phyloP scores from a whole-genome alignment of 2,888 invertebrate genomes.

The Alsophila aescularia region DNA sequence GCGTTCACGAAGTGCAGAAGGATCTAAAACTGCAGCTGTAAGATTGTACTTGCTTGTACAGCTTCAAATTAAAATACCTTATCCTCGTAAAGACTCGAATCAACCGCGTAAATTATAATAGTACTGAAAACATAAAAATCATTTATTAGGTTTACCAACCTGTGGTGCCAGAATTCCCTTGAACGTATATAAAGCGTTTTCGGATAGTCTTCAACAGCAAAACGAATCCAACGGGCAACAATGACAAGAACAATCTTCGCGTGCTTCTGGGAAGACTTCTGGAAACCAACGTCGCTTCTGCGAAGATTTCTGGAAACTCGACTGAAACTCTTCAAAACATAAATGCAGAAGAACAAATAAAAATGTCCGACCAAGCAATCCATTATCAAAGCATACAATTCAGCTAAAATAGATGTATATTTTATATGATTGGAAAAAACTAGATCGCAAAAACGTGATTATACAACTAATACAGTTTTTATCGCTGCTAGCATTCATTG shows the following conservation, averaged over 20 bases:
- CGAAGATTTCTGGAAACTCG: slow-evolving; percentile 1
- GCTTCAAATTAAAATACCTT: background rate
- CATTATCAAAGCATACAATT: background rate
- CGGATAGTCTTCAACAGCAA: slow-evolving; percentile 9
- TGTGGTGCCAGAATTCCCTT: background rate
- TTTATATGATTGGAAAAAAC: background rate
- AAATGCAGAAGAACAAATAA: slow-evolving; percentile 21
- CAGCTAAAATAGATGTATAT: background rate
- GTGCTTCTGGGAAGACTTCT: background rate
- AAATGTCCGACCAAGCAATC: slow-evolving; percentile 4
- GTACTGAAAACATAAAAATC: background rate
- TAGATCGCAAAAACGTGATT: too few relatives aligned
- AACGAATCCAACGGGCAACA: slow-evolving; percentile 13
- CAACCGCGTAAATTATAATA: background rate
- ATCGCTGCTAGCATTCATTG: too few relatives aligned
- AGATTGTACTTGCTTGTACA: background rate
- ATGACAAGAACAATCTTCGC: slow-evolving; percentile 1
- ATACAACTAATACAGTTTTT: too few relatives aligned
- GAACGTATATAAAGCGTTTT: background rate
- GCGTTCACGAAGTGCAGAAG: background rate
- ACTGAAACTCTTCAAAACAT: slow-evolving; percentile 27
- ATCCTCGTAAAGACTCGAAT: background rate
- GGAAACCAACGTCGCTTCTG: background rate
- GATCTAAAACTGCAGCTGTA: background rate
- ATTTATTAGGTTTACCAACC: slow-evolving; percentile 12